These are phyloP conservation scores for Patiria miniata DNA, from an alignment of 35 echinoderm and acorn worm species.

Conservation along the genomic window DNA sequence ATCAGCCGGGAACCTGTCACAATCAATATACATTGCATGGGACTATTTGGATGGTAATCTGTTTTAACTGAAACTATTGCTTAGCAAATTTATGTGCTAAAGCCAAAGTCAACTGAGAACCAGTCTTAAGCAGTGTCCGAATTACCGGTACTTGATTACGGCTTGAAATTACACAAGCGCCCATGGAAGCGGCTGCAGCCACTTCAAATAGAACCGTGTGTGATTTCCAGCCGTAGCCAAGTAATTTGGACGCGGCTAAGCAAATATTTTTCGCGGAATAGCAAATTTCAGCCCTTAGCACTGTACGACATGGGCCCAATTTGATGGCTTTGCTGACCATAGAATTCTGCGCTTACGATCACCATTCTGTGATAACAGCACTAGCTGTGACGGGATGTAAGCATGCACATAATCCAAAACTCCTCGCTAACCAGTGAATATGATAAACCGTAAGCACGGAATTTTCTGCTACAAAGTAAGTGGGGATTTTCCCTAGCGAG, in stretches of 20 bases:
- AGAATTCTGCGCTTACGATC: too few species aligned
- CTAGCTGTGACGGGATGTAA: neutral
- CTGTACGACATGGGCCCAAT: neutral
- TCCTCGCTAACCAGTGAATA: neutral
- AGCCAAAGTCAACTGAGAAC: neutral
- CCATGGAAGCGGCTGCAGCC: too few species aligned
- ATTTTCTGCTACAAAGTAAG: neutral
- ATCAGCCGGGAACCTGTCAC: too few species aligned
- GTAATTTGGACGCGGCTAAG: too few species aligned
- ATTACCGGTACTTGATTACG: neutral
- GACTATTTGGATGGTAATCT: neutral
- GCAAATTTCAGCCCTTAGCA: neutral
- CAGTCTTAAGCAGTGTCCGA: neutral
- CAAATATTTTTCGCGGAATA: neutral
- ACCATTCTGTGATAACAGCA: neutral
- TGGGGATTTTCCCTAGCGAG: neutral
- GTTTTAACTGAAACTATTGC: neutral
- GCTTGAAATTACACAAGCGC: too few species aligned
- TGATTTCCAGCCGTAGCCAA: too few species aligned
- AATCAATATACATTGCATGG: too few species aligned
- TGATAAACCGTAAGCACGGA: neutral
- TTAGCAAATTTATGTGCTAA: neutral
- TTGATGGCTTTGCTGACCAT: too few species aligned
- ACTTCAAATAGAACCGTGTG: too few species aligned
- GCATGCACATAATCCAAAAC: neutral